A percentile compares a stretch with the other conserved stretches of the same genome.
phyloP scores from a whole-genome alignment of 2,797 vertebrate species.

The Chiloscyllium punctatum region DNA sequence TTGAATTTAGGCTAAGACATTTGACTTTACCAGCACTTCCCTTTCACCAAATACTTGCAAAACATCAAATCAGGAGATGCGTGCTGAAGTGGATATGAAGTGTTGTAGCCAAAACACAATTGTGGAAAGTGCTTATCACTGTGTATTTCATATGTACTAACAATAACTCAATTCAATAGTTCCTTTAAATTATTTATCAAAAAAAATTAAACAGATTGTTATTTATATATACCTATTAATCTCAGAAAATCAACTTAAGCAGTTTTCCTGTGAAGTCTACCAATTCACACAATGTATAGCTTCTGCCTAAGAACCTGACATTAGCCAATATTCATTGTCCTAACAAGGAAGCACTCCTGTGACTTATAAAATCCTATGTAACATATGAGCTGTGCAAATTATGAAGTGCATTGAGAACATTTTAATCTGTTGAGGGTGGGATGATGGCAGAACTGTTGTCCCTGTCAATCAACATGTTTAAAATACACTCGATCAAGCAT shows the following conservation, averaged over 20 bases:
- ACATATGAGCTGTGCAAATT: background rate
- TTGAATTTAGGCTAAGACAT: background rate
- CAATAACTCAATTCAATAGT: background rate
- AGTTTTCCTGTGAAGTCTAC: background rate
- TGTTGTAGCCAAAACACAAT: background rate
- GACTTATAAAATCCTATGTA: background rate
- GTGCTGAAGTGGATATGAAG: background rate
- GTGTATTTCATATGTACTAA: background rate
- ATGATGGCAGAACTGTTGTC: slow-evolving; percentile 45
- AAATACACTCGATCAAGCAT: slow-evolving; percentile 45
- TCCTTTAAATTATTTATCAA: background rate
- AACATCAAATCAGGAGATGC: background rate
- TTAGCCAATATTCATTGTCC: background rate
- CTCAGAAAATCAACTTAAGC: background rate
- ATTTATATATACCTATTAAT: background rate
- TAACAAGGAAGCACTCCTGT: background rate
- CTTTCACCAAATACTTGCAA: background rate
- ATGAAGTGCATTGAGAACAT: slow-evolving; percentile 15
- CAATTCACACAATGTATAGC: background rate
- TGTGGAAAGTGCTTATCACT: background rate
- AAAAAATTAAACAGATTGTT: background rate
- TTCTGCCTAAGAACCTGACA: background rate
- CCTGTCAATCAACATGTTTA: slow-evolving; percentile 50
- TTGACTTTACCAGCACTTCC: background rate
- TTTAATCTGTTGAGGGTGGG: slow-evolving; percentile 23